Conservation (phyloP, 2,113 vertebrate species). For the Cynopterus brachyotis region DNA sequence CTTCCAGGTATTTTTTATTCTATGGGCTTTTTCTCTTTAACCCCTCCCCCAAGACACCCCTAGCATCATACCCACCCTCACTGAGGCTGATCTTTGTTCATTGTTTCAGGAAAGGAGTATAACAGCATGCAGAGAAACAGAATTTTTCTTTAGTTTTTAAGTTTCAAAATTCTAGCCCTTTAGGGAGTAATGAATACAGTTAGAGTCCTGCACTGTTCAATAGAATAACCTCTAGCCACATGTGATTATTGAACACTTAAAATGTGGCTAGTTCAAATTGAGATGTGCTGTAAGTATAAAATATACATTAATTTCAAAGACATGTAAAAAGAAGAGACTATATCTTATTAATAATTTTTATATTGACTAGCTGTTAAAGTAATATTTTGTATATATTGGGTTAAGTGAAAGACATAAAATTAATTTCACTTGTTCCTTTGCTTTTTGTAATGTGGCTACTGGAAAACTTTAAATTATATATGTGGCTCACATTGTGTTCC, state of each 20-base stretch:
- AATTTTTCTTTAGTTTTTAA: background rate
- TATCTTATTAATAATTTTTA: constrained; percentile 20
- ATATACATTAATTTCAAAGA: constrained; percentile 5
- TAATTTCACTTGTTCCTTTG: constrained; percentile 1
- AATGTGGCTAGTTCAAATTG: background rate
- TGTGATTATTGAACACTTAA: background rate
- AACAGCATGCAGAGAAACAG: constrained; percentile 13
- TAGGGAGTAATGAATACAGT: background rate
- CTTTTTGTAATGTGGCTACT: background rate
- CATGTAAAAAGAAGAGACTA: background rate
- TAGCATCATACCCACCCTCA: background rate
- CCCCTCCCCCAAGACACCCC: background rate
- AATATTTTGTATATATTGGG: constrained; percentile 3
- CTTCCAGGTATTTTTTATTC: constrained; percentile 27
- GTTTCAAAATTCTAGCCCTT: constrained; percentile 10
- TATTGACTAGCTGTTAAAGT: background rate
- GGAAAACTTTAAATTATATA: background rate
- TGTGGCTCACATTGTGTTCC: background rate
- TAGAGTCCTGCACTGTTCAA: background rate
- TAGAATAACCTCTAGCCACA: background rate
- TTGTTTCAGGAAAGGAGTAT: constrained; percentile 15
- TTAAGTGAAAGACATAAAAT: constrained; percentile 31
- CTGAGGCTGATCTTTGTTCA: background rate
- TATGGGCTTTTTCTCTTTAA: background rate
- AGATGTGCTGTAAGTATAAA: constrained; percentile 6